Percentiles rank a stretch among this genome's conserved stretches.
Conservation (phyloP, 2,888 invertebrate genomes). For the Diaphora mendica region DNA sequence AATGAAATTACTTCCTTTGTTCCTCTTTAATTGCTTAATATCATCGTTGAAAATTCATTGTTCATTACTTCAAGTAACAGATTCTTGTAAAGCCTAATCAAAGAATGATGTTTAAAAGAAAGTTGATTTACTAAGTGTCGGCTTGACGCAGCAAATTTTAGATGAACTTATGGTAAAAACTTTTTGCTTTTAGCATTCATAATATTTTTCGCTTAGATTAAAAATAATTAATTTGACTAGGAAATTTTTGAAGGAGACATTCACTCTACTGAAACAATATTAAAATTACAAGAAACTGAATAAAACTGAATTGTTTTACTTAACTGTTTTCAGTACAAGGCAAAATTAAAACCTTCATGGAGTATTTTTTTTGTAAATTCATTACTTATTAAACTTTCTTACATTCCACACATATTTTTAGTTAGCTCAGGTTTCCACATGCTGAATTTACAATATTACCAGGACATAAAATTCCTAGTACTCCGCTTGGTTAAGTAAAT, state of each 20-base stretch:
- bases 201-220: constrained; percentile 19
- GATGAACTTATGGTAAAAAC: constrained; percentile 27
- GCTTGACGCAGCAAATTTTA: constrained; percentile 37
- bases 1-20: neutral
- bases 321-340: neutral
- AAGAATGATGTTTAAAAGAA: constrained; percentile 43
- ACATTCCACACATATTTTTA: neutral
- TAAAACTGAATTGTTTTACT: neutral
- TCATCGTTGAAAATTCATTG: constrained; percentile 36
- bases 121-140: constrained; percentile 45
- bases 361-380: neutral
- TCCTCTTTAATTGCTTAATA: constrained; percentile 22
- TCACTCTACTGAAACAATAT: neutral
- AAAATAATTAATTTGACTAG: neutral
- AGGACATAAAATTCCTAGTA: neutral
- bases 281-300: neutral
- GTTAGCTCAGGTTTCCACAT: neutral
- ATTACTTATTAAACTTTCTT: neutral
- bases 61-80: constrained; percentile 37
- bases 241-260: neutral
- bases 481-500: neutral
- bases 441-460: neutral
- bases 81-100: constrained; percentile 45
- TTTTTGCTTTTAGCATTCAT: constrained; percentile 7
- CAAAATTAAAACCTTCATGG: constrained; percentile 3